Evolutionary conservation across 2,113 vertebrate genomes (phyloP).

Genomic region (Oryctolagus cuniculus): DNA sequence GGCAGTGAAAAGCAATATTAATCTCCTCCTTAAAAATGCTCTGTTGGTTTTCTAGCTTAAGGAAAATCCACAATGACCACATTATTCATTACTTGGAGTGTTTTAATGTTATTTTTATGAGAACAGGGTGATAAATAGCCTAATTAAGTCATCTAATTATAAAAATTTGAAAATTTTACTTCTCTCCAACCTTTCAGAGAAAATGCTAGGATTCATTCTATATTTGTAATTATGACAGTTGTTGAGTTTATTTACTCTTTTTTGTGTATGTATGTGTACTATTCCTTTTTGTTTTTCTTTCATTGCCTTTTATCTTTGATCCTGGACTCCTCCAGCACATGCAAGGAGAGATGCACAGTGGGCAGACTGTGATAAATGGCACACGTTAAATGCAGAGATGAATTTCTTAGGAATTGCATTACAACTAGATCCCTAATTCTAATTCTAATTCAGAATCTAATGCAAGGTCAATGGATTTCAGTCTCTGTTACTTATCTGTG

Average conservation of each 20-base stretch:
- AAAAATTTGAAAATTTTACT: slow-evolving; percentile 27
- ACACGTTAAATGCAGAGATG: neutral
- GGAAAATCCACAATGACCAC: slow-evolving; percentile 69
- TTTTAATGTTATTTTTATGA: slow-evolving; percentile 64
- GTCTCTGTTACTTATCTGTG: neutral
- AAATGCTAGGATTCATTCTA: neutral
- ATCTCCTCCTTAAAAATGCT: slow-evolving; percentile 41
- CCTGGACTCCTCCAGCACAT: neutral
- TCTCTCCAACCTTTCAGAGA: neutral
- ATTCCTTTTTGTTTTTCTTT: slow-evolving; percentile 13
- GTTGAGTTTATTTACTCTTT: slow-evolving; percentile 47
- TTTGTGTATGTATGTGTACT: neutral
- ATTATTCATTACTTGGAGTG: slow-evolving; percentile 53
- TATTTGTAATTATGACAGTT: slow-evolving; percentile 19
- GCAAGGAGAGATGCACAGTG: neutral
- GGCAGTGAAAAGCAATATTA: slow-evolving; percentile 37
- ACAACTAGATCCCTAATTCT: neutral
- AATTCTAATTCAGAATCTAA: neutral
- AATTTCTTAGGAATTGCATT: neutral
- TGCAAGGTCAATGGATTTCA: neutral
- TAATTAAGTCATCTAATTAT: slow-evolving; percentile 69
- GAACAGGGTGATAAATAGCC: slow-evolving; percentile 49
- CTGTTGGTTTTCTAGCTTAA: slow-evolving; percentile 63
- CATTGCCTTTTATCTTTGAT: neutral
- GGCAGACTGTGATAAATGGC: neutral